These are phyloP conservation scores for Betta splendens DNA, from an alignment of 2,797 vertebrate genomes.

Conservation along the genomic window DNA sequence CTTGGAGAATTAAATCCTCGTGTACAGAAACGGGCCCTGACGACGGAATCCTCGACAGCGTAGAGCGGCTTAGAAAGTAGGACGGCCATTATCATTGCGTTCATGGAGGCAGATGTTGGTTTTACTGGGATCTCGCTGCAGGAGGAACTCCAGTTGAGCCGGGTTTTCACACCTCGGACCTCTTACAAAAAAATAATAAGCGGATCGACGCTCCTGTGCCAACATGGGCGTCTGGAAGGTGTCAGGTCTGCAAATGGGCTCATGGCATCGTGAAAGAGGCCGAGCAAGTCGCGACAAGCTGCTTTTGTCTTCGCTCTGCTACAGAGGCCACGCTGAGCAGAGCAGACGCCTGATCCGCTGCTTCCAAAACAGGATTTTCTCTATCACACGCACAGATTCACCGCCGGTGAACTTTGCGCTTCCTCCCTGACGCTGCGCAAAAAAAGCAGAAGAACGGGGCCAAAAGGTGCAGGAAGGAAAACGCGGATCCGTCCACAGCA, in stretches of 20 bases:
- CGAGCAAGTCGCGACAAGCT: constrained; percentile 67
- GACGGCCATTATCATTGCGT: constrained; percentile 60
- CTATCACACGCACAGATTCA: constrained; percentile 44
- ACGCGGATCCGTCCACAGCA: background rate
- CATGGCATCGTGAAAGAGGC: constrained; percentile 21
- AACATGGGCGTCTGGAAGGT: constrained; percentile 24
- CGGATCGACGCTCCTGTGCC: background rate
- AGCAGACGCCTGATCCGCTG: constrained; percentile 19
- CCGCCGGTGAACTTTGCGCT: constrained; percentile 38
- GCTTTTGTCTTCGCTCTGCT: constrained; percentile 17
- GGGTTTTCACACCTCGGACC: constrained; percentile 8
- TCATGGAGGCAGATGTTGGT: constrained; percentile 30
- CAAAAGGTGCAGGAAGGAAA: constrained; percentile 4
- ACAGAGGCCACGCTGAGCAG: constrained; percentile 23
- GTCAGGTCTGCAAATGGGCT: constrained; percentile 18
- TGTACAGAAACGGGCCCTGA: background rate
- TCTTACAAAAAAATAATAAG: background rate
- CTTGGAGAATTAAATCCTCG: too few relatives aligned
- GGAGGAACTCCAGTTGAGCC: background rate
- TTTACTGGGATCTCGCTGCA: background rate
- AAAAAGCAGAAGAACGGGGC: constrained; percentile 22
- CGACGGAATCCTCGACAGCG: background rate
- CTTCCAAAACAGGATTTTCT: constrained; percentile 65
- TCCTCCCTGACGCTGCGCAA: constrained; percentile 3
- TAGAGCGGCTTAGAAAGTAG: background rate